phyloP scores from a whole-genome alignment of 2,888 invertebrate species.

The Xestia sexstrigata region DNA sequence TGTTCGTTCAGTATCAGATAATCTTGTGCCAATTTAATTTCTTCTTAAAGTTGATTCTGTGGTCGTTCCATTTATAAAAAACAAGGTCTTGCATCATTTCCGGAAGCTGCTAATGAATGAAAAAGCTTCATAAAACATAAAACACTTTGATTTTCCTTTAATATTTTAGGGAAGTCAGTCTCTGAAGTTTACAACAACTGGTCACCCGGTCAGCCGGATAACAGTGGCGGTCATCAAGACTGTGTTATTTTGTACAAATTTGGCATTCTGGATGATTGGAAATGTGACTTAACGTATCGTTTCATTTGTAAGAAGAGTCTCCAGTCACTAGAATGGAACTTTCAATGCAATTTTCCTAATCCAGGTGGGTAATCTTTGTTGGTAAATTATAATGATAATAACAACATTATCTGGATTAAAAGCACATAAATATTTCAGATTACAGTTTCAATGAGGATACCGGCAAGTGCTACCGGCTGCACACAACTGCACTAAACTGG shows the following conservation, averaged over 20 bases:
- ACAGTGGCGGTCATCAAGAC: constrained; percentile 67
- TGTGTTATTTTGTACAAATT: constrained; percentile 71
- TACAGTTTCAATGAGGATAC: constrained; percentile 71
- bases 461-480: constrained; percentile 82
- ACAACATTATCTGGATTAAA: not conserved
- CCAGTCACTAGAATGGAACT: constrained; percentile 77
- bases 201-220: not conserved
- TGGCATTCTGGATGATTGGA: constrained; percentile 74
- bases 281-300: constrained; percentile 68
- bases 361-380: constrained; percentile 65
- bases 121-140: not conserved
- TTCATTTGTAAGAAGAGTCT: constrained; percentile 83
- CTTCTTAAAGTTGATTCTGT: not conserved
- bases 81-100: not conserved
- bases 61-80: not conserved
- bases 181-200: constrained; percentile 29
- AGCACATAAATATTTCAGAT: constrained; percentile 67
- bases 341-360: constrained; percentile 77
- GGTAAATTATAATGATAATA: not conserved
- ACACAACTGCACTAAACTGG: constrained; percentile 78
- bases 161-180: constrained; percentile 19
- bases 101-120: not conserved
- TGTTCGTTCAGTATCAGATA: not conserved
- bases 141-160: not conserved
- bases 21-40: not conserved